Percentiles rank a stretch among this genome's conserved stretches.
Conservation (phyloP, 2,888 invertebrate species). For the Drosophila buzzatii region DNA sequence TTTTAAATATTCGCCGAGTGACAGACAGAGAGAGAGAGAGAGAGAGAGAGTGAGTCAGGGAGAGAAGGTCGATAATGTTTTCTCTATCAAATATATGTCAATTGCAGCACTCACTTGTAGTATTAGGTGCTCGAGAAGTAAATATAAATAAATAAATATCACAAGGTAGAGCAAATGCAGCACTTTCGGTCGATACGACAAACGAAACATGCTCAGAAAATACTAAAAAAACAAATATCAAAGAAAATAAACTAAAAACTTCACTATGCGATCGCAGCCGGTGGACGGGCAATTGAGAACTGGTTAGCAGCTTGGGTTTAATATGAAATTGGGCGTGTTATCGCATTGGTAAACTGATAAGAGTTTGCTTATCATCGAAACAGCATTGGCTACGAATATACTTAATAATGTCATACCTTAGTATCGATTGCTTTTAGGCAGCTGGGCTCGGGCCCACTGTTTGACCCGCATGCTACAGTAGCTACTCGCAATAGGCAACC, state of each 20-base stretch:
- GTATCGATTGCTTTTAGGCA: conserved; percentile 16
- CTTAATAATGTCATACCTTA: conserved; percentile 8
- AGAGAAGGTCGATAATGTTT: background rate
- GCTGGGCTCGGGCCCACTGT: conserved; percentile 24
- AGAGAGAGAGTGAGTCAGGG: no score
- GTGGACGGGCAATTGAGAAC: conserved; percentile 25
- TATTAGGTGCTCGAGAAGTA: conserved; percentile 32
- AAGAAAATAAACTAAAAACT: background rate
- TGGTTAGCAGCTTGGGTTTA: conserved; percentile 8
- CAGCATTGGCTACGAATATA: conserved; percentile 1
- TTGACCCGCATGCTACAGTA: conserved; percentile 49
- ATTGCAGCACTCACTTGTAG: conserved; percentile 43
- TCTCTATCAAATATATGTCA: background rate
- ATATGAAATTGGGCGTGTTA: conserved; percentile 10
- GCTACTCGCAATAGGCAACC: conserved; percentile 48
- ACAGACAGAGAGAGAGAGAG: background rate
- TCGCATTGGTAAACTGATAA: conserved; percentile 32
- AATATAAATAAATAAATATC: conserved; percentile 38
- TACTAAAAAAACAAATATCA: no score
- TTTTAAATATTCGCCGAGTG: background rate
- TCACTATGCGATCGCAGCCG: conserved; percentile 5
- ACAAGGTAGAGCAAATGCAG: conserved; percentile 21
- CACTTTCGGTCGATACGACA: conserved; percentile 24
- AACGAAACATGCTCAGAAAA: conserved; percentile 32
- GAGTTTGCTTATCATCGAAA: conserved; percentile 29